Evolutionary conservation across 2,888 invertebrate genomes (phyloP).

Genomic region (Ophioninae sp.): DNA sequence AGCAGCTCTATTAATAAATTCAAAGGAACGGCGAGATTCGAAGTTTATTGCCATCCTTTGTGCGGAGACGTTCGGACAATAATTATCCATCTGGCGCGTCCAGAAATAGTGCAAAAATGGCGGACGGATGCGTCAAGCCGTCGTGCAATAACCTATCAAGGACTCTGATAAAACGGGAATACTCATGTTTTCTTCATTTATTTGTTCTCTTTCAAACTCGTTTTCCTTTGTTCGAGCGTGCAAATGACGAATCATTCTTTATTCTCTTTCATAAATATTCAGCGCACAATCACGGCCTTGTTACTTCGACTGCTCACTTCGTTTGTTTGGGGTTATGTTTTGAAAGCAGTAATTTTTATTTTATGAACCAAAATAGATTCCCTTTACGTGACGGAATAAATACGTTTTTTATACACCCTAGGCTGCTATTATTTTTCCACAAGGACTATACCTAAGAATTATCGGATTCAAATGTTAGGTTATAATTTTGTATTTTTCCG

Average conservation of each 20-base stretch:
- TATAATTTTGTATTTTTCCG: too few relatives aligned
- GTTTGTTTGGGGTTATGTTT: too few relatives aligned
- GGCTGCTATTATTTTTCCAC: too few relatives aligned
- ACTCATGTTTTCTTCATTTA: constrained; percentile 4
- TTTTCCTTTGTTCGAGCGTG: not conserved
- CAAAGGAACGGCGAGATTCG: too few relatives aligned
- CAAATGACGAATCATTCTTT: not conserved
- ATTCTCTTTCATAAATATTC: not conserved
- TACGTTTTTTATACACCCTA: too few relatives aligned
- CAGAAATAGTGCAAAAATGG: constrained; percentile 23
- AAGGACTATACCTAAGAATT: too few relatives aligned
- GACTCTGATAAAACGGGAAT: constrained; percentile 43
- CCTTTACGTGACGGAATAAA: too few relatives aligned
- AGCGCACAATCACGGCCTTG: not conserved
- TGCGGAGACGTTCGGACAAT: not conserved
- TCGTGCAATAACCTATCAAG: constrained; percentile 20
- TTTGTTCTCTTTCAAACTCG: constrained; percentile 8
- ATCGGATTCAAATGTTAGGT: too few relatives aligned
- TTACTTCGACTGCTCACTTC: not conserved
- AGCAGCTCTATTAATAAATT: too few relatives aligned
- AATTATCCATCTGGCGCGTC: not conserved
- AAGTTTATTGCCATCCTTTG: too few relatives aligned
- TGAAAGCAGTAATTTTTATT: too few relatives aligned
- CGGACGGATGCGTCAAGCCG: not conserved
- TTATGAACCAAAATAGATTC: too few relatives aligned